Conservation (phyloP, 2,888 invertebrate species). For the Netelia inedita region DNA sequence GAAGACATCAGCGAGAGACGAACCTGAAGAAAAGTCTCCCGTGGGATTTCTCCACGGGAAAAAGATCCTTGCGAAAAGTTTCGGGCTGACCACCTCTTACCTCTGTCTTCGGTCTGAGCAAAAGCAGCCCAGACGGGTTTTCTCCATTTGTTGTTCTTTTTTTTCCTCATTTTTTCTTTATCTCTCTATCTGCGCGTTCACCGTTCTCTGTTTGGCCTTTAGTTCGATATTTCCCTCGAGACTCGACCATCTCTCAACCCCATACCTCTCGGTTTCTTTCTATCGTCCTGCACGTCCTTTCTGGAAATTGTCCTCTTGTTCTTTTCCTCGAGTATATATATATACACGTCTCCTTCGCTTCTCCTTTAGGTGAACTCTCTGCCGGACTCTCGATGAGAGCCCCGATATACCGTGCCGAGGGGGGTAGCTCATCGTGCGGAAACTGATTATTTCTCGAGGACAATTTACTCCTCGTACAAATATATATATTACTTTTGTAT, state of each 20-base stretch:
- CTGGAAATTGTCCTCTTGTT: conserved; percentile 56
- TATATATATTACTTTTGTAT: background rate
- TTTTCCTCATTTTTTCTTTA: conserved; percentile 16
- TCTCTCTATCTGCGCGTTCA: conserved; percentile 21
- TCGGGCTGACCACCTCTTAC: conserved; percentile 18
- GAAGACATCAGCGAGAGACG: background rate
- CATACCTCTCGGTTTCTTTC: conserved; percentile 15
- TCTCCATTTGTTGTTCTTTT: conserved; percentile 23
- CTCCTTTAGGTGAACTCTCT: conserved; percentile 11
- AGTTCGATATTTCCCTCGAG: conserved; percentile 69
- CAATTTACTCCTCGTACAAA: background rate
- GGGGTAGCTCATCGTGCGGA: conserved; percentile 64
- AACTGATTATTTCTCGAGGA: conserved; percentile 69
- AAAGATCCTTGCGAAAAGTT: conserved; percentile 44
- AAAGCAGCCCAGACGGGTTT: conserved; percentile 32
- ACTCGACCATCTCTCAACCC: conserved; percentile 56
- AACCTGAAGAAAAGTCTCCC: conserved; percentile 14
- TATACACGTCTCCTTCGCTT: background rate
- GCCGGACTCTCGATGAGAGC: conserved; percentile 45
- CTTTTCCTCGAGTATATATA: conserved; percentile 15
- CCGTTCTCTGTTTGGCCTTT: conserved; percentile 58
- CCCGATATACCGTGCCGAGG: conserved; percentile 15
- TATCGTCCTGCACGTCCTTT: conserved; percentile 42
- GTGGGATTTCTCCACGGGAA: conserved; percentile 24
- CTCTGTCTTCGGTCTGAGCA: conserved; percentile 38